Evolutionary conservation across 2,888 invertebrate species (phyloP).

Genomic region (Drosophila austrosaltans): DNA sequence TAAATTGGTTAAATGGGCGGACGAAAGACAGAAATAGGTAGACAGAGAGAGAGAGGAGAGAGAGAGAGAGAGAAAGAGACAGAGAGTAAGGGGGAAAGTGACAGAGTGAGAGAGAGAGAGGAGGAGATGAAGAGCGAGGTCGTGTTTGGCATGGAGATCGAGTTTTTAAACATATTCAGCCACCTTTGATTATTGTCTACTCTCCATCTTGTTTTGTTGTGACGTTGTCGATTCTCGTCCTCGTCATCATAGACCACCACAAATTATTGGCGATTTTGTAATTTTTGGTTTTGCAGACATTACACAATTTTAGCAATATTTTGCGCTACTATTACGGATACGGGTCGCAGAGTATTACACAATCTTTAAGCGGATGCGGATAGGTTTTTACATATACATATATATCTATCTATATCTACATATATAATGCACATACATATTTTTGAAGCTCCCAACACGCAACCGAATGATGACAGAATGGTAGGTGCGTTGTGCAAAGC

Average conservation of each 20-base stretch:
- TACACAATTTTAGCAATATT: conserved; percentile 17
- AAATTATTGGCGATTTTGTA: neutral
- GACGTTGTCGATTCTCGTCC: conserved; percentile 1
- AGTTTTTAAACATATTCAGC: conserved; percentile 1
- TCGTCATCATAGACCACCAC: neutral
- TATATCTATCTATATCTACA: conserved; percentile 8
- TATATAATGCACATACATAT: conserved; percentile 17
- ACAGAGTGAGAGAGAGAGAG: no score
- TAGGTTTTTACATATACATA: conserved; percentile 10
- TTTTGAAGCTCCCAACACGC: conserved; percentile 18
- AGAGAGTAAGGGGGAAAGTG: neutral
- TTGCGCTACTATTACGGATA: conserved; percentile 2
- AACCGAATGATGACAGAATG: conserved; percentile 35
- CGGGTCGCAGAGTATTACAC: conserved; percentile 19
- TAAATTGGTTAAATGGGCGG: neutral
- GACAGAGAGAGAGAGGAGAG: no score
- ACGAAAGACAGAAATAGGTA: neutral
- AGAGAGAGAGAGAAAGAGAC: neutral
- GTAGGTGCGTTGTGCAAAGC: conserved; percentile 59
- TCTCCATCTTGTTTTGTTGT: conserved; percentile 10
- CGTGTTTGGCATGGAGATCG: neutral
- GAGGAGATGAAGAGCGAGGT: neutral
- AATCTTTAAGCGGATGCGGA: conserved; percentile 16
- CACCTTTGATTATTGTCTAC: conserved; percentile 7
- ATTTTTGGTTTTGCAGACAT: conserved; percentile 8